Base-by-base conservation (phyloP, 2,888 invertebrate species). In the Drosophila imparisetae region DNA sequence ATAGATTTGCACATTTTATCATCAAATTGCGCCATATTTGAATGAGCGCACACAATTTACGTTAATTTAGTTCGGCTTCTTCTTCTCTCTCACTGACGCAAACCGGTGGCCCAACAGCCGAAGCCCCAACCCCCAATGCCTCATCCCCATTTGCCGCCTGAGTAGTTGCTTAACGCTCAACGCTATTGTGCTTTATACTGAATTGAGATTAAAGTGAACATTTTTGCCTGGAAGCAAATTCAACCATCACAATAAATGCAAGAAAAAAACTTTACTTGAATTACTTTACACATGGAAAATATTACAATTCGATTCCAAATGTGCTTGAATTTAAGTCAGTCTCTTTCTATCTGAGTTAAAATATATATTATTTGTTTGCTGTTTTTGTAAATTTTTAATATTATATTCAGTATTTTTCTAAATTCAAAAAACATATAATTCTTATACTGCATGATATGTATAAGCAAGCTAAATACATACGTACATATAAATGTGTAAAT, bases 31-130 rank as follows among this genome's bases (percentile, higher is more conserved):
- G 54, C 68, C 30, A 21, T 53, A 36, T 30, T 62, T 59, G 45
- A 72, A 72, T 72, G 70, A 77, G 42, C 62, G 62, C 55, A 76
- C 55, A 70, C 83, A 86, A 86, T 88, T 83, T 81, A 66, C 61
- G 59, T 57, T 72, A 82, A 86, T 86, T 83, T 60, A 69, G 49
- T 55, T 57, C 60, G 58, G 53, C 34, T 24, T 24, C 18, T 5
- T 54, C 38, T 29, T 38, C 29, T 38, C 27, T 27, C 53, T 38
- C 40, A 59, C 65, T 49, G 57, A 59, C 57, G 48, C 50, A 59
- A 59, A 18, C 27, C 24, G 58, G 48, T 21, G 24, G 13, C 42
- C 53, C 38, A 59, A 21, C 42, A 38, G 36, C 11, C 36, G 45
- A 24, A 8, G 8, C 45, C 45, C 24, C 24, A 24, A 8, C 13